phyloP scores from a whole-genome alignment of 2,888 invertebrate species.

The Drosophila atroscutellata region DNA sequence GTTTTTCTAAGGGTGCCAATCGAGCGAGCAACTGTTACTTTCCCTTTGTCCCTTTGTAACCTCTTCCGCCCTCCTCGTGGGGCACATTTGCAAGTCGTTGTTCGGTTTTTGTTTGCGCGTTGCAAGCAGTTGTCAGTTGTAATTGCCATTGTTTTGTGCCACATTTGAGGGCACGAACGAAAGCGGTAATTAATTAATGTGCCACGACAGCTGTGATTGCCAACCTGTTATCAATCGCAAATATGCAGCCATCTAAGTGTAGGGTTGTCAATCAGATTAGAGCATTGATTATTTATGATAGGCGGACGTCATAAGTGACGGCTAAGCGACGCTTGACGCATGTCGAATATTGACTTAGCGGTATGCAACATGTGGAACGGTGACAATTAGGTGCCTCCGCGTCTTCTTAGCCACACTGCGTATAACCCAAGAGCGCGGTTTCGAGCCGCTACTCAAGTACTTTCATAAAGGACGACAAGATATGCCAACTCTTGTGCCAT shows the following conservation, averaged over 20 bases:
- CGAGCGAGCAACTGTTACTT: constrained; percentile 38
- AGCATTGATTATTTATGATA: constrained; percentile 52
- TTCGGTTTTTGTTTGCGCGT: constrained; percentile 37
- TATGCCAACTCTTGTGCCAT: constrained; percentile 47
- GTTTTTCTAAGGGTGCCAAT: background rate
- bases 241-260: constrained; percentile 28
- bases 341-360: background rate
- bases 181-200: constrained; percentile 45
- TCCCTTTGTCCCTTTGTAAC: constrained; percentile 6
- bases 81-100: constrained; percentile 18
- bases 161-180: constrained; percentile 20
- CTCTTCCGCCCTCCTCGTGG: background rate
- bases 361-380: constrained; percentile 52
- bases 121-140: constrained; percentile 45
- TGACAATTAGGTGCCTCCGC: constrained; percentile 35
- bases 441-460: background rate
- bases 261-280: constrained; percentile 61
- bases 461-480: constrained; percentile 30
- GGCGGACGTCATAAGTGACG: background rate
- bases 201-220: constrained; percentile 21
- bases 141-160: constrained; percentile 22
- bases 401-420: constrained; percentile 28
- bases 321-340: constrained; percentile 16
- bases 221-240: constrained; percentile 41
- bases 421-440: constrained; percentile 27